Evolutionary conservation across 2,888 invertebrate genomes (phyloP).

Genomic region (Drosophila flavopinicola): DNA sequence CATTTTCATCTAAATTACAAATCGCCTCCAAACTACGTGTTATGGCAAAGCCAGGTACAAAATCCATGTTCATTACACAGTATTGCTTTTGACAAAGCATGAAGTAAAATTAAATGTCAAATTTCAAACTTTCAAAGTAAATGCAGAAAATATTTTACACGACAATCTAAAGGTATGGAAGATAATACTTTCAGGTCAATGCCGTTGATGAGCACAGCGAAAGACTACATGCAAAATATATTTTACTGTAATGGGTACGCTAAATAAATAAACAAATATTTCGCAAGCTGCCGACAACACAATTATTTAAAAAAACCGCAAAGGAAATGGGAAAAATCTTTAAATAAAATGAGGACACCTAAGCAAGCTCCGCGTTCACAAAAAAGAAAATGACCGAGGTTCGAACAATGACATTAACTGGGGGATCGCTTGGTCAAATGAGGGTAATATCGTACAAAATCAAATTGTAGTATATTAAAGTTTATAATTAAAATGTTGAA

Average conservation of each 20-base stretch:
- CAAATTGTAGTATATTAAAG: no score
- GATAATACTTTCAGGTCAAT: constrained; percentile 9
- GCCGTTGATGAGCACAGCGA: constrained; percentile 10
- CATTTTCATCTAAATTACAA: background rate
- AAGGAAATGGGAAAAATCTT: constrained; percentile 21
- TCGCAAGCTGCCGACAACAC: constrained; percentile 13
- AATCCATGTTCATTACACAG: constrained; percentile 69
- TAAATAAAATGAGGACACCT: constrained; percentile 9
- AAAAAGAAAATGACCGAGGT: background rate
- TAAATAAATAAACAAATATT: constrained; percentile 62
- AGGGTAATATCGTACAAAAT: constrained; percentile 12
- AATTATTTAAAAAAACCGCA: constrained; percentile 36
- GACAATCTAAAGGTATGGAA: constrained; percentile 21
- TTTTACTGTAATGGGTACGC: constrained; percentile 50
- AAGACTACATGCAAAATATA: constrained; percentile 50
- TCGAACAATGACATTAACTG: constrained; percentile 13
- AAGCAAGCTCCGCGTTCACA: background rate
- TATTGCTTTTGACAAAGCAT: constrained; percentile 51
- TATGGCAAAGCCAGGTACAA: constrained; percentile 23
- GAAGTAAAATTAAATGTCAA: constrained; percentile 65
- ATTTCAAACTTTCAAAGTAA: constrained; percentile 74
- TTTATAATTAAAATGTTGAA: no score
- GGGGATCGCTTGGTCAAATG: constrained; percentile 26
- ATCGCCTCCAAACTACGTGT: constrained; percentile 11
- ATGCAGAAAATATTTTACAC: constrained; percentile 72